Evolutionary conservation across 2,888 invertebrate species (phyloP).

Genomic region (Meandrusa payeni): DNA sequence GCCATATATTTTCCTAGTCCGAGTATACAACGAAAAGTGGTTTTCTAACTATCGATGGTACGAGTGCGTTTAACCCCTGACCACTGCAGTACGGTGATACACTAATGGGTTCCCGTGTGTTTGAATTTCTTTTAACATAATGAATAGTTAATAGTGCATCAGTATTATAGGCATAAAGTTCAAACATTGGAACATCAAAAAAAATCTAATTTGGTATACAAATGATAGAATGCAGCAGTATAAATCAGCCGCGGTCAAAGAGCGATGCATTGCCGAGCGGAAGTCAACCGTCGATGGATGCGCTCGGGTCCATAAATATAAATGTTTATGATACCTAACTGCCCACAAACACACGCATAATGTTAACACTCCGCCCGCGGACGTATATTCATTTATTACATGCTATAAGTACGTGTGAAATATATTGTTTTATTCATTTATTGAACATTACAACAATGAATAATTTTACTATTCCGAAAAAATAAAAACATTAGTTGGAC

Average conservation of each 20-base stretch:
- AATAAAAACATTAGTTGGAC: too few species aligned
- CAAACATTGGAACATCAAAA: too few species aligned
- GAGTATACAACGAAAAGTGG: too few species aligned
- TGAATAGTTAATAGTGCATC: constrained; percentile 10
- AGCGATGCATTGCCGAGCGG: constrained; percentile 45
- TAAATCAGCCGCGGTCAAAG: constrained; percentile 42
- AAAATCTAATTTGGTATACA: constrained; percentile 18
- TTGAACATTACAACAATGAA: too few species aligned
- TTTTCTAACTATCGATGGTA: too few species aligned
- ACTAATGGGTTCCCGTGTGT: too few species aligned
- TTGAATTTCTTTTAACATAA: neutral
- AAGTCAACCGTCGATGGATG: constrained; percentile 42
- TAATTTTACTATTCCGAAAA: too few species aligned
- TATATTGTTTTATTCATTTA: constrained; percentile 15
- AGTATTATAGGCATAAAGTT: constrained; percentile 25
- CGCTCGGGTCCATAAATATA: constrained; percentile 35
- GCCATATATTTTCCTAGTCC: too few species aligned
- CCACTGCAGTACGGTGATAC: too few species aligned
- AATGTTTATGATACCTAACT: constrained; percentile 27
- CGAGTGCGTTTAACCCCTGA: too few species aligned
- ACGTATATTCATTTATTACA: constrained; percentile 14
- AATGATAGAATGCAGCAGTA: constrained; percentile 18
- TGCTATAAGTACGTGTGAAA: constrained; percentile 6
- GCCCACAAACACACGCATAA: constrained; percentile 21
- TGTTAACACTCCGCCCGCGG: constrained; percentile 20